phyloP scores from a whole-genome alignment of 2,113 vertebrate genomes.

The Meleagris gallopavo region DNA sequence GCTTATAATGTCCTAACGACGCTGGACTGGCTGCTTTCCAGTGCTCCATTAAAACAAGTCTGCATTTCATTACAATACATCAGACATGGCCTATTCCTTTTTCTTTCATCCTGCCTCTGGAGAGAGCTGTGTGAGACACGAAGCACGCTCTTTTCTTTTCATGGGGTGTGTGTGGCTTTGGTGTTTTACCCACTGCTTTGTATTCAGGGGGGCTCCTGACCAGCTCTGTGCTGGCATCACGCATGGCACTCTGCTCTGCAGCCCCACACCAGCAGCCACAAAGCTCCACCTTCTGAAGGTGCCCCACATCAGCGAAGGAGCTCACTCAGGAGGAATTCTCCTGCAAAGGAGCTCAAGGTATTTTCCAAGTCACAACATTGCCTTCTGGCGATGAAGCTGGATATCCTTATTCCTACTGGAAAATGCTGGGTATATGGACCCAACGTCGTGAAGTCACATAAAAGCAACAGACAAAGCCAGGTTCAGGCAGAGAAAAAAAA shows the following conservation, averaged over 20 bases:
- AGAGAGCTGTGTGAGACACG: background rate
- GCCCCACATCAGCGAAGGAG: background rate
- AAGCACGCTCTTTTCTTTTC: background rate
- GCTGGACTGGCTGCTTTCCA: background rate
- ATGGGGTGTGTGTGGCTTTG: background rate
- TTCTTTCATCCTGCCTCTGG: background rate
- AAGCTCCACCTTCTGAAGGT: background rate
- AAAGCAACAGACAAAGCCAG: background rate
- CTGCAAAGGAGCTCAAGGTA: background rate
- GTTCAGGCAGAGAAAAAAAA: background rate
- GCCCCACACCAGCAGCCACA: background rate
- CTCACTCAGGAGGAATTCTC: background rate
- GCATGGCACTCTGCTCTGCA: background rate
- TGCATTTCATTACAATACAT: background rate
- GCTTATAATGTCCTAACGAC: background rate
- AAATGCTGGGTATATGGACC: background rate
- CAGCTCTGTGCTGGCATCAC: background rate
- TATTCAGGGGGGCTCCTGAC: background rate
- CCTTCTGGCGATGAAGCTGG: background rate
- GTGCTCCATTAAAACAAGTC: background rate
- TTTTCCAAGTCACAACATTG: background rate
- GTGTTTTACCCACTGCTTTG: background rate
- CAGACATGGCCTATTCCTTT: background rate
- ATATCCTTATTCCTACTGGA: background rate
- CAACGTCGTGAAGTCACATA: background rate